Evolutionary conservation across 2,888 invertebrate species (phyloP).

Genomic region (Spisula subtruncata): DNA sequence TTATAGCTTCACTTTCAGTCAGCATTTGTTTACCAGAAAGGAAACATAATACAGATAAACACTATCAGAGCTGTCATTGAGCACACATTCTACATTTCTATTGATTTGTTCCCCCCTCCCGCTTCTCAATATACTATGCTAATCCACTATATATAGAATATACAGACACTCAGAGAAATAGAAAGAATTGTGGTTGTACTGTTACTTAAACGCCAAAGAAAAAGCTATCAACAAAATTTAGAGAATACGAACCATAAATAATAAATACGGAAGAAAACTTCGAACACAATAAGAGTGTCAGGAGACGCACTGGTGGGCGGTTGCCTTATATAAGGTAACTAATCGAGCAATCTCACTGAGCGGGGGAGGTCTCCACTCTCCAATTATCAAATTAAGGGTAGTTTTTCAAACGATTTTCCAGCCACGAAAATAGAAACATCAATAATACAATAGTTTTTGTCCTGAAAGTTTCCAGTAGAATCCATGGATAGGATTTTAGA

Average conservation of each 20-base stretch:
- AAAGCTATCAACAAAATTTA: too few species aligned
- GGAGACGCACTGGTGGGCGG: background rate
- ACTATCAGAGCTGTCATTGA: conserved; percentile 34
- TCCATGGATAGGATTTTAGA: too few species aligned
- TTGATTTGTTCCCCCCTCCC: conserved; percentile 52
- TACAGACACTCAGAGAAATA: conserved; percentile 6
- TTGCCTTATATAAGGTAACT: background rate
- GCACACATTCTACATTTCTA: conserved; percentile 48
- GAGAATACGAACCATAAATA: too few species aligned
- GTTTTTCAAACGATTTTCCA: background rate
- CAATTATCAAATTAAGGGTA: background rate
- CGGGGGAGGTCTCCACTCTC: conserved; percentile 6
- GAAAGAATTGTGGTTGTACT: background rate
- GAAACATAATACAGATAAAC: conserved; percentile 43
- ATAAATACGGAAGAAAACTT: too few species aligned
- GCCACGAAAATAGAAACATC: background rate
- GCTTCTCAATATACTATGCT: background rate
- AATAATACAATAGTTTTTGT: background rate
- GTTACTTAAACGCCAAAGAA: background rate
- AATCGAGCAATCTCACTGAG: background rate
- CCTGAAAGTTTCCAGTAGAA: too few species aligned
- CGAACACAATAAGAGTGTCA: too few species aligned
- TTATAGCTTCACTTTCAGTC: conserved; percentile 10
- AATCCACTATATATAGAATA: background rate
- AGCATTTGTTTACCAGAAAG: conserved; percentile 21